Percentiles rank a stretch among this genome's conserved stretches.
Conservation (phyloP, 2,888 invertebrate genomes). For the Cosmia trapezina region DNA sequence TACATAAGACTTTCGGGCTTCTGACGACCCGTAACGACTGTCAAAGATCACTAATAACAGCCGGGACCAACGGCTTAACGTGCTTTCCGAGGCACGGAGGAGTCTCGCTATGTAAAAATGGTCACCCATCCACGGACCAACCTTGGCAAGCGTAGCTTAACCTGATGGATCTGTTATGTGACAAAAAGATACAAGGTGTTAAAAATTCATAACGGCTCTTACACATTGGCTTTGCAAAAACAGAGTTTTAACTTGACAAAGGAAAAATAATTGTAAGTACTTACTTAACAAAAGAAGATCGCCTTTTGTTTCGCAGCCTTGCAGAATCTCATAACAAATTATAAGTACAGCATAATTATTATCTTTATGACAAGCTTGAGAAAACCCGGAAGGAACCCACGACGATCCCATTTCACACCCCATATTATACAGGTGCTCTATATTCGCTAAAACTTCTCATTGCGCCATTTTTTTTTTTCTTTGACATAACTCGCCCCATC, state of each 20-base stretch:
- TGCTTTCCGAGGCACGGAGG: no score
- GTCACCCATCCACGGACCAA: no score
- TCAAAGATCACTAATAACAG: no score
- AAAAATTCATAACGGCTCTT: neutral
- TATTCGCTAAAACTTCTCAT: constrained; percentile 50
- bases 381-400: constrained; percentile 45
- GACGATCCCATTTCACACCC: constrained; percentile 51
- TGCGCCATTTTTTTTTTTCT: constrained; percentile 54
- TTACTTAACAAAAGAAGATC: constrained; percentile 24
- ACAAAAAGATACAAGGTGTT: no score
- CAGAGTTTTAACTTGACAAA: constrained; percentile 20
- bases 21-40: no score
- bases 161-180: no score
- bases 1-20: no score
- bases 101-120: no score
- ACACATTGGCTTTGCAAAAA: neutral
- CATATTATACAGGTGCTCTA: constrained; percentile 51
- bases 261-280: neutral
- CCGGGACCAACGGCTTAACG: no score
- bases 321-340: constrained; percentile 38
- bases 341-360: constrained; percentile 23
- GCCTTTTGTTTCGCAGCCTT: constrained; percentile 29
- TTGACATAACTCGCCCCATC: constrained; percentile 43
- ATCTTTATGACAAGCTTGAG: constrained; percentile 36
- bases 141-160: no score